Evolutionary conservation across 2,113 vertebrate species (phyloP), one percentile per base, ranked within the genome.

Genomic region (Ceratotherium simum): DNA sequence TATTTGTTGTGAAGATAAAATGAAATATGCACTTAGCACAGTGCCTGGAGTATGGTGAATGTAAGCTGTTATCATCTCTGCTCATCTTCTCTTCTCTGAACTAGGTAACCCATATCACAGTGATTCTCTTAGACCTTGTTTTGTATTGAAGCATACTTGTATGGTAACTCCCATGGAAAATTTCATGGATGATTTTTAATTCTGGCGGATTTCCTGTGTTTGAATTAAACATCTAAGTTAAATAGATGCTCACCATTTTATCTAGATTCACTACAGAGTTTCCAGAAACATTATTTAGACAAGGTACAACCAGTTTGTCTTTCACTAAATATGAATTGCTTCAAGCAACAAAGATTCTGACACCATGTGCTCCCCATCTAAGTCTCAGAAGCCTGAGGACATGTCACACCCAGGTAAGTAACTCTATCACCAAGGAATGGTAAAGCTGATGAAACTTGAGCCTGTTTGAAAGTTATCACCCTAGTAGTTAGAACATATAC

Each of bases 361-460:
- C 27, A 60, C 82, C 65, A 62, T 16, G 12, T 51, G 31, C 13
- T 93, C 33, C 48, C 65, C 82, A 84, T 80, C 82, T 54, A 54
- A 83, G 91, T 80, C 82, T 89, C 87, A 89, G 64, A 96, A 93
- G 84, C 23, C 36, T 36, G 33, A 93, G 42, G 64, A 65, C 46
- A 54, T 23, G 33, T 58, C 39, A 42, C 39, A 31, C 56, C 6
- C 29, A 39, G 18, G 78, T 27, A 33, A 95, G 76, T n/a, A 80
- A 65, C 46, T 82, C 81, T 83, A 27, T 73, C 9, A 2, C 42
- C n/a, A 21, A 36, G 67, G 29, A 69, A 58, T 27, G 27, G 54
- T 9, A 58, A 95, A 51, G 56, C 33, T 79, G 10, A 94, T 67
- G 75, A 51, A 91, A 69, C 46, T 3, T 46, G 76, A 97, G 29